Conservation (phyloP, 2,797 vertebrate species). For the Rhynchotus rufescens region DNA sequence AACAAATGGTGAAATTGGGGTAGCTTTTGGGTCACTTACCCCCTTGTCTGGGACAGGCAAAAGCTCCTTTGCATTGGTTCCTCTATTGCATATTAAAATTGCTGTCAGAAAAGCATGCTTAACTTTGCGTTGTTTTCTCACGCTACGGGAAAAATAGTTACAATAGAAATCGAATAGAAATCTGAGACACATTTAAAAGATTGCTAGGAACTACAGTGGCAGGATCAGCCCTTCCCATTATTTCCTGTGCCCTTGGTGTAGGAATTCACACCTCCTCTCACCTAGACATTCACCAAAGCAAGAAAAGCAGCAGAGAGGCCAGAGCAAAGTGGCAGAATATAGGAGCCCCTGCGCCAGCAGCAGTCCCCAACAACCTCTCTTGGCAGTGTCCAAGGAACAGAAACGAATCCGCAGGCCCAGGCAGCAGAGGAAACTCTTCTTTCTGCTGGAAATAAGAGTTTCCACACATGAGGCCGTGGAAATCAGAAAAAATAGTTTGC, state of each 20-base stretch:
- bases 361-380: background rate
- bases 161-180: background rate
- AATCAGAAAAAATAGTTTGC: background rate
- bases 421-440: background rate
- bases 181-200: background rate
- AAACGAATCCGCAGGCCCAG: background rate
- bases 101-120: background rate
- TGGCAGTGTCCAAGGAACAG: background rate
- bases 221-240: background rate
- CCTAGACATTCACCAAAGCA: background rate
- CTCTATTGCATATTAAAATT: background rate
- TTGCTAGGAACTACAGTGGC: background rate
- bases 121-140: background rate
- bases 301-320: background rate
- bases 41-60: background rate
- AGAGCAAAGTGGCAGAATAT: background rate
- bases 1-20: background rate
- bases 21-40: background rate
- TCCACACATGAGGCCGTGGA: background rate
- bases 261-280: background rate
- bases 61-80: background rate
- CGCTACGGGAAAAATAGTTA: background rate
- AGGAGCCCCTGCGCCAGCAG: background rate
- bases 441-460: background rate
- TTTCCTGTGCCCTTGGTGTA: background rate